Conservation (phyloP, 2,888 invertebrate genomes). For the Heliconius erato region DNA sequence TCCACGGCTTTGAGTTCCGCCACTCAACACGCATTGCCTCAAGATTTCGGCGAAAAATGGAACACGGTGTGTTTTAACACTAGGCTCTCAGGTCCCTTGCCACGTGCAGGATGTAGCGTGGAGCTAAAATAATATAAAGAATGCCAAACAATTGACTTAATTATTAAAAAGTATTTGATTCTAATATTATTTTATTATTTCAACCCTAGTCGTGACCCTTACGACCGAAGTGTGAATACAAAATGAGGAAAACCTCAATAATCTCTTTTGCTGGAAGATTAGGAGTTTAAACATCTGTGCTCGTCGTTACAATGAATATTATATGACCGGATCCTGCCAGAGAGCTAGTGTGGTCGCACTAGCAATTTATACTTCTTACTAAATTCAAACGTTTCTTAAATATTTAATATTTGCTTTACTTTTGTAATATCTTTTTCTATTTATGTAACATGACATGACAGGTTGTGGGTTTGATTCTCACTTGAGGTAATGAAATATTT, state of each 20-base stretch:
- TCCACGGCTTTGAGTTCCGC: too few relatives aligned
- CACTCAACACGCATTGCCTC: too few relatives aligned
- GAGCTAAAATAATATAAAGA: too few relatives aligned
- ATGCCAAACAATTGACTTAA: background rate
- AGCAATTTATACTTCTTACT: conserved; percentile 18
- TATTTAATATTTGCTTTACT: conserved; percentile 9
- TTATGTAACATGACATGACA: background rate
- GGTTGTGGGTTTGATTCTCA: too few relatives aligned
- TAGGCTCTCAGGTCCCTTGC: too few relatives aligned
- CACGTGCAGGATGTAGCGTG: too few relatives aligned
- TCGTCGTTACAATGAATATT: conserved; percentile 43
- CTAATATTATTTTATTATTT: background rate
- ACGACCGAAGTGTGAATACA: conserved; percentile 8
- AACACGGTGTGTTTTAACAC: too few relatives aligned
- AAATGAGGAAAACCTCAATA: conserved; percentile 35
- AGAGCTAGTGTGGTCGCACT: conserved; percentile 25
- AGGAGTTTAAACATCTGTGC: conserved; percentile 42
- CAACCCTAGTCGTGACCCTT: background rate
- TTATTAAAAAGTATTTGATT: background rate
- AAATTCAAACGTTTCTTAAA: conserved; percentile 22
- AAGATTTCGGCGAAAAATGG: too few relatives aligned
- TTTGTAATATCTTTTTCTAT: background rate
- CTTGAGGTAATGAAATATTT: too few relatives aligned
- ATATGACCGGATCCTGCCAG: conserved; percentile 28
- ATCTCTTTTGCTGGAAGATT: conserved; percentile 32